Evolutionary conservation across 2,113 vertebrate genomes (phyloP), one percentile per base, ranked within the genome.

Genomic region (Ammospiza caudacuta): DNA sequence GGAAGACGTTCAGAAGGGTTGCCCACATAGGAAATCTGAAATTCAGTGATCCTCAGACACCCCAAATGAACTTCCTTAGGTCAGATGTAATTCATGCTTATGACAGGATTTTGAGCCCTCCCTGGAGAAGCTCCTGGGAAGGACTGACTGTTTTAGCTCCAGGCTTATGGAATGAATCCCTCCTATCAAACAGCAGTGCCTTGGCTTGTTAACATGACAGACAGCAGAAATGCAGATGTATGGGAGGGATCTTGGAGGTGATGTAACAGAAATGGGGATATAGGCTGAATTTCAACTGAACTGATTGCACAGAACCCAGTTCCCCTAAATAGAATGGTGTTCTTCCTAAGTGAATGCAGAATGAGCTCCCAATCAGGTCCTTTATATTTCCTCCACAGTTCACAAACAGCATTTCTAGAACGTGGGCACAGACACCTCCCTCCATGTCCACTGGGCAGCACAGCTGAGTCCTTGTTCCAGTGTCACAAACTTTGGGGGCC

Each of bases 71-170:
- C 47, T 83, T 78, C 41, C 23, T 83, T 39, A 44, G 78, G 44
- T 73, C 63, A 75, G 67, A 49, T 37, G 25, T 69, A 84, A 85
- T 63, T 87, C 18, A 62, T 33, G 22, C 2, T 33, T 17, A 23
- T 17, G 66, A 16, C 14, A 85, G 39, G 20, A n/a, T 72, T 90
- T 80, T 66, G 58, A 69, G 51, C 12, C 19, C 55, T 88, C 46
- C 43, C 63, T 24, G 87, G 82, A 80, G 70, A 73, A 88, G 54
- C 15, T 80, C 51, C n/a, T 69, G 43, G 62, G 64, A 59, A 94
- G 39, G 57, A 46, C n/a, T 58, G 44, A 31, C 9, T 2, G 0
- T 18, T 93, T 63, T 57, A 63, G 35, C 27, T 93, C 54, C 35
- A 70, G 62, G 74, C 7, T 21, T 12, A 49, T 27, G 44, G 49